Evolutionary conservation across 35 echinoderm and acorn worm species (phyloP).

Genomic region (Anneissia japonica): DNA sequence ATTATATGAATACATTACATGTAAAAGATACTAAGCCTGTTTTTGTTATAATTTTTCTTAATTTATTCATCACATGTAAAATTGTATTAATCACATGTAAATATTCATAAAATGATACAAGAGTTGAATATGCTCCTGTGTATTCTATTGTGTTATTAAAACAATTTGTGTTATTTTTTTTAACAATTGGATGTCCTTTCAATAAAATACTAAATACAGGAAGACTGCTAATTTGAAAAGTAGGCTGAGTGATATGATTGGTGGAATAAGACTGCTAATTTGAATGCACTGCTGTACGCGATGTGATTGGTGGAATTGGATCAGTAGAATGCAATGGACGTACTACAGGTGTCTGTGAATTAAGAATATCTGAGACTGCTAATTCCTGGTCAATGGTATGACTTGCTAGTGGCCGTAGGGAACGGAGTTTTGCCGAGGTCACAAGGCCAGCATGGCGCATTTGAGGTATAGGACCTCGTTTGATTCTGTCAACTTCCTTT

Average conservation of each 20-base stretch:
- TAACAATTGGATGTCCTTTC: too few species aligned
- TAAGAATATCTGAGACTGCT: constrained; percentile 66
- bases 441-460: constrained; percentile 51
- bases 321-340: constrained; percentile 61
- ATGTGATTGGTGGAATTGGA: constrained; percentile 83
- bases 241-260: not conserved
- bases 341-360: constrained; percentile 47
- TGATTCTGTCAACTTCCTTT: constrained; percentile 81
- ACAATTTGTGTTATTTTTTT: too few species aligned
- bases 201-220: too few species aligned
- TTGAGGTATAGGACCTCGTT: constrained; percentile 72
- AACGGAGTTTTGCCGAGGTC: constrained; percentile 73
- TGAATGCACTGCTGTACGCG: constrained; percentile 3
- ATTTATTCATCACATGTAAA: too few species aligned
- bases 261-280: not conserved
- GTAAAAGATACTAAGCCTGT: too few species aligned
- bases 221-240: not conserved
- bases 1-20: too few species aligned
- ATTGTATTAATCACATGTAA: too few species aligned
- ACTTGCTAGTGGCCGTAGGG: constrained; percentile 49
- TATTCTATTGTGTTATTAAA: too few species aligned
- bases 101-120: too few species aligned
- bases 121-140: too few species aligned
- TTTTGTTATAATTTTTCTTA: too few species aligned
- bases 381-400: constrained; percentile 31